phyloP scores from a whole-genome alignment of 2,888 invertebrate species.

The Diarsia rubi region DNA sequence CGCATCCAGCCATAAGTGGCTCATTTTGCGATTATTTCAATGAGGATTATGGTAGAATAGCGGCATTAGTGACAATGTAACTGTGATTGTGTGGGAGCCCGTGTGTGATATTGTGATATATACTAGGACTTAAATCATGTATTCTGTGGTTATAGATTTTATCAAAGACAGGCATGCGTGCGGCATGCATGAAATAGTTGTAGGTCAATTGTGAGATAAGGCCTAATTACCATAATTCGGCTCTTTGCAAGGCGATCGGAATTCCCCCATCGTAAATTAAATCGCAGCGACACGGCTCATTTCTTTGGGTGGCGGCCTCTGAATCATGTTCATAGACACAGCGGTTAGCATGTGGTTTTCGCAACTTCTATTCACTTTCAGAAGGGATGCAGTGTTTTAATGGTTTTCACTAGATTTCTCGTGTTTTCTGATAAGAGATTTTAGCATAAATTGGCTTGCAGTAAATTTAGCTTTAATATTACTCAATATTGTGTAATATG shows the following conservation, averaged over 20 bases:
- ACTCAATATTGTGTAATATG: neutral
- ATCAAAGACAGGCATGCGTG: neutral
- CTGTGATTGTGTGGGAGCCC: constrained; percentile 29
- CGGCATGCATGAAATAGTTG: neutral
- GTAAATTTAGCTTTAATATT: neutral
- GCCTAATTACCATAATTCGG: neutral
- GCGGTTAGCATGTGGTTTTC: neutral
- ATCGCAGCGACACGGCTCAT: neutral
- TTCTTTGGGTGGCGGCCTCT: no score
- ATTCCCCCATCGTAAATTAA: neutral
- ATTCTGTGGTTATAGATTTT: constrained; percentile 4
- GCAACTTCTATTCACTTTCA: neutral
- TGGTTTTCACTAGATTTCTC: neutral
- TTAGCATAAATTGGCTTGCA: neutral
- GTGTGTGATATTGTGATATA: neutral
- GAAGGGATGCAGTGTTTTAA: neutral
- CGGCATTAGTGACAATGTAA: constrained; percentile 36
- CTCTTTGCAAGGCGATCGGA: neutral
- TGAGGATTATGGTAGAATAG: constrained; percentile 34
- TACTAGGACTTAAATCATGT: neutral
- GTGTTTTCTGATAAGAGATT: neutral
- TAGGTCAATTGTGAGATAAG: neutral
- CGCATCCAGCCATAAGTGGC: constrained; percentile 36
- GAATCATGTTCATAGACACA: neutral
- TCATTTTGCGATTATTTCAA: constrained; percentile 48